Base-by-base conservation (phyloP, 1,140 invertebrate genomes). In the Teleogryllus occipitalis region DNA sequence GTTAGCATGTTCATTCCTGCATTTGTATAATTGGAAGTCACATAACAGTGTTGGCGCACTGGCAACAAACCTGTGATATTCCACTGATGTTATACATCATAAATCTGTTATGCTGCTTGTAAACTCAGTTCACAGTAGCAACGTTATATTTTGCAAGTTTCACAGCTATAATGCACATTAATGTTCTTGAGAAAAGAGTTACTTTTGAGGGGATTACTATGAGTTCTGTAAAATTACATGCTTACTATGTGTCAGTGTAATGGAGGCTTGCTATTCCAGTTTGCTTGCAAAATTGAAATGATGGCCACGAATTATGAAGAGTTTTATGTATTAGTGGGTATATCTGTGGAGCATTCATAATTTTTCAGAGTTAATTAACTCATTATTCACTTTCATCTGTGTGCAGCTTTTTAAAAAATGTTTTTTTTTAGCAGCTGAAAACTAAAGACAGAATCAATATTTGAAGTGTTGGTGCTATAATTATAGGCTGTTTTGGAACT, bases 401-500 rank as follows among this genome's bases (percentile, higher is more conserved):
- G 54, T 65, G 18, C 54, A 65, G 54, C 18, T 65, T 65, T 65
- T 18, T 65, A 18, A 65, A 39, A 39, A 39, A n/a, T n/a, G n/a
- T 39, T 1, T 39, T 39, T 65, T 65, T 18, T 14, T 14, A 65
- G 54, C 54, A 65, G 54, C 54, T 65, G 54, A 14, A 14, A 39
- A 18, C 18, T 65, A 18, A 65, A 65, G 54, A 65, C 54, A 65
- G 10, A 14, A 18, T 10, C 18, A 14, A 14, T 14, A 65, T 65
- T 65, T 65, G 54, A 65, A 65, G 54, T 65, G 54, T 65, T 65
- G 54, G 54, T 65, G 54, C 54, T 65, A 65, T 65, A 65, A 65
- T 14, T 65, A 65, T 14, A 18, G 54, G 54, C 54, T 65, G 54
- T 65, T 65, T 65, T 65, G 54, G 54, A 65, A 65, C 18, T 14